Conservation (phyloP, 2,888 invertebrate species). For the Caenorhabditis zanzibari region DNA sequence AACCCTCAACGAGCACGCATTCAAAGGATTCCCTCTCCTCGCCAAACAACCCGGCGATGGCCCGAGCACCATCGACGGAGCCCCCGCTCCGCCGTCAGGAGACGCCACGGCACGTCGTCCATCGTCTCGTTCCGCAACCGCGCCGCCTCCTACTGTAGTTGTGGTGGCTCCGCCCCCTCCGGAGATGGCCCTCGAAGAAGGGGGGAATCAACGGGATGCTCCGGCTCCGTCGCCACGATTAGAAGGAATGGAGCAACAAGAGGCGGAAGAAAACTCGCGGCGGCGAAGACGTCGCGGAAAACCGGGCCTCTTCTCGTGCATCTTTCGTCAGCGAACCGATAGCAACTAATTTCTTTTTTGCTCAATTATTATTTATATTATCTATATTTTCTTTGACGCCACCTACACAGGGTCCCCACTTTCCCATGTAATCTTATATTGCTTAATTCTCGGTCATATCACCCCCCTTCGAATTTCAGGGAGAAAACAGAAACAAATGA, state of each 20-base stretch:
- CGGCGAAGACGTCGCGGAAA: neutral
- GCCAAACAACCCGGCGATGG: slow-evolving; percentile 13
- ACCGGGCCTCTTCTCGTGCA: slow-evolving; percentile 17
- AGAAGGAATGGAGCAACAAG: neutral
- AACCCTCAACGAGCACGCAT: neutral
- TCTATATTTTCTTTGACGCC: too few species aligned
- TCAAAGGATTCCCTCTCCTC: slow-evolving; percentile 44
- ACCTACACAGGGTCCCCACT: too few species aligned
- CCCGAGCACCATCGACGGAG: neutral
- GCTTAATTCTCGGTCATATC: too few species aligned
- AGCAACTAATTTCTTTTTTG: neutral
- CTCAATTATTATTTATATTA: too few species aligned
- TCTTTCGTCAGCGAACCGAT: neutral
- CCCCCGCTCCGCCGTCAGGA: neutral
- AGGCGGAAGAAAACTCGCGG: too few species aligned
- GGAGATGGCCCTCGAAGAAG: neutral
- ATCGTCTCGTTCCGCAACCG: slow-evolving; percentile 32
- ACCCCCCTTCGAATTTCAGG: too few species aligned
- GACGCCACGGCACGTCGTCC: slow-evolving; percentile 23
- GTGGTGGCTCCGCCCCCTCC: too few species aligned
- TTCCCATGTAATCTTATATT: too few species aligned
- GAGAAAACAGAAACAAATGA: too few species aligned
- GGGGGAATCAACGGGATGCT: neutral
- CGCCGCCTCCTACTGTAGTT: too few species aligned
- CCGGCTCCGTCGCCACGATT: neutral